These are phyloP conservation scores for Corythornis vintsioides DNA, from an alignment of 2,113 vertebrate species.

Conservation along the genomic window DNA sequence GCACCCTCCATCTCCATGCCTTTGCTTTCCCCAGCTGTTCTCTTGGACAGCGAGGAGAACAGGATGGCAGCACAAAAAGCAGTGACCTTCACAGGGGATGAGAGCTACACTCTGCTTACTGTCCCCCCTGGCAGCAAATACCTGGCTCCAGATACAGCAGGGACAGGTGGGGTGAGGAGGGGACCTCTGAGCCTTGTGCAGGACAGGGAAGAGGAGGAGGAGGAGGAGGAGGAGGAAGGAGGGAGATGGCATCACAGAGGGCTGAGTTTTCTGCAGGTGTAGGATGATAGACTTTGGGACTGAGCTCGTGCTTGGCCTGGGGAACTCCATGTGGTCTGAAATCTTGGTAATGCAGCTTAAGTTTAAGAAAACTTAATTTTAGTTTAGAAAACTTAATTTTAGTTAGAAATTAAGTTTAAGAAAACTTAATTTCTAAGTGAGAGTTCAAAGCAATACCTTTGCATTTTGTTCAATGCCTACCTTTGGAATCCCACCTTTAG, in stretches of 20 bases:
- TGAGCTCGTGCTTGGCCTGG: background rate
- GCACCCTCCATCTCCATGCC: background rate
- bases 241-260: background rate
- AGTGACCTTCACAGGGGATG: background rate
- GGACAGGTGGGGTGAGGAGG: background rate
- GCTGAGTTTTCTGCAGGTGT: background rate
- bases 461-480: no score
- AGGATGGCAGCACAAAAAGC: background rate
- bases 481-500: background rate
- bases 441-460: background rate
- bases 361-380: no score
- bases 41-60: background rate
- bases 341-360: background rate
- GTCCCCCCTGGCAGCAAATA: accelerated
- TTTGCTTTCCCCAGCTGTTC: background rate
- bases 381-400: no score
- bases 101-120: background rate
- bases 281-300: background rate
- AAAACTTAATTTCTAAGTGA: background rate
- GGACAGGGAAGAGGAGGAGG: background rate
- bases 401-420: no score
- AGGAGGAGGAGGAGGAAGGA: background rate
- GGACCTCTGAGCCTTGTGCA: background rate
- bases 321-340: background rate
- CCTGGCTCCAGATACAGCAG: background rate